Conservation (phyloP, 2,888 invertebrate species). For the Epirrita christyi region DNA sequence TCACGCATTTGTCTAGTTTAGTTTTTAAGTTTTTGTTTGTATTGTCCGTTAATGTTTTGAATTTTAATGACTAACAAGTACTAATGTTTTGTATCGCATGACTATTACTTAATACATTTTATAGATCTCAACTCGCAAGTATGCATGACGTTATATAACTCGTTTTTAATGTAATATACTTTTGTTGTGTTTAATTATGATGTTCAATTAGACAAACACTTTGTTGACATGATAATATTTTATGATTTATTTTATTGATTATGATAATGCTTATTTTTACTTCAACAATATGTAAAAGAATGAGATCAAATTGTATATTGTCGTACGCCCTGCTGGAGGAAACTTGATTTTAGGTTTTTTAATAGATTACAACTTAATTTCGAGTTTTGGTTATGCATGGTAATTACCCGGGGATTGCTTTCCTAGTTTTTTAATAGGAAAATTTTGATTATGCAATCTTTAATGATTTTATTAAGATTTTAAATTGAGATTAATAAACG, state of each 20-base stretch:
- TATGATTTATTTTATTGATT: slow-evolving; percentile 52
- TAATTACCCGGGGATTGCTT: slow-evolving; percentile 78
- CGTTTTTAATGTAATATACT: slow-evolving; percentile 47
- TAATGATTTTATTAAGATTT: slow-evolving; percentile 60
- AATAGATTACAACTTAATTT: slow-evolving; percentile 63
- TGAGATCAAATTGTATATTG: slow-evolving; percentile 58
- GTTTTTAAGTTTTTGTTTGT: slow-evolving; percentile 44
- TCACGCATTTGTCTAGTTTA: slow-evolving; percentile 52
- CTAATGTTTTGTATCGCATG: slow-evolving; percentile 82
- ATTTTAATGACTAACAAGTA: slow-evolving; percentile 79
- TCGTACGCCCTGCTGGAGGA: slow-evolving; percentile 72
- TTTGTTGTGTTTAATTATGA: slow-evolving; percentile 50
- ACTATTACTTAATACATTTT: slow-evolving; percentile 60
- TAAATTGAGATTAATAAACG: slow-evolving; percentile 69
- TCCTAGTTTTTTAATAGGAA: slow-evolving; percentile 75
- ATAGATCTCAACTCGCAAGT: slow-evolving; percentile 77
- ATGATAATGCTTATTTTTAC: slow-evolving; percentile 35
- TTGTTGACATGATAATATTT: slow-evolving; percentile 70
- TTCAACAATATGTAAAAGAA: slow-evolving; percentile 47
- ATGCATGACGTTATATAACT: slow-evolving; percentile 70
- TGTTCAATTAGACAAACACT: slow-evolving; percentile 57
- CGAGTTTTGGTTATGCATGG: slow-evolving; percentile 82
- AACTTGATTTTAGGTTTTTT: slow-evolving; percentile 77
- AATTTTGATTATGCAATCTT: slow-evolving; percentile 83
- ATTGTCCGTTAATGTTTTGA: slow-evolving; percentile 62